Conservation (phyloP, 1,140 invertebrate genomes). For the Diabrotica undecimpunctata region DNA sequence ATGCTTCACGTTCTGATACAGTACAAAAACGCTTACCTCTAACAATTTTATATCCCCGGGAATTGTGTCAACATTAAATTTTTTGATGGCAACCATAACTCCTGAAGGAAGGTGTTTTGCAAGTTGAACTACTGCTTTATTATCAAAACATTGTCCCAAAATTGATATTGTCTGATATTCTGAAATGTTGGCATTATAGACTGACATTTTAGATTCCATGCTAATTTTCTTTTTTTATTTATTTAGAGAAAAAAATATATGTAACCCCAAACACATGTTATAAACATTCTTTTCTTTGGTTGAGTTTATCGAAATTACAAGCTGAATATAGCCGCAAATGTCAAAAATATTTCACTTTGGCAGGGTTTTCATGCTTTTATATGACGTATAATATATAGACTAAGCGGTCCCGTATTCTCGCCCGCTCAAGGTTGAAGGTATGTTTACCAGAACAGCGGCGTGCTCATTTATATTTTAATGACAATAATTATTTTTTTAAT, state of each 20-base stretch:
- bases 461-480: too few relatives aligned
- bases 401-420: too few relatives aligned
- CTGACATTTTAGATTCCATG: conserved; percentile 26
- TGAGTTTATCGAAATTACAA: neutral
- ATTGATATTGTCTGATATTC: conserved; percentile 60
- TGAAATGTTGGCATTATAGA: conserved; percentile 34
- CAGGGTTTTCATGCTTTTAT: too few relatives aligned
- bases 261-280: neutral
- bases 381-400: too few relatives aligned
- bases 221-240: neutral
- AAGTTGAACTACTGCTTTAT: conserved; percentile 63
- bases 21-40: conserved; percentile 58
- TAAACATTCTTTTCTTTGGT: neutral
- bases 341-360: too few relatives aligned
- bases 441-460: too few relatives aligned
- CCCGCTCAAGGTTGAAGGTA: too few relatives aligned
- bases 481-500: too few relatives aligned
- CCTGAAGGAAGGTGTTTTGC: conserved; percentile 65
- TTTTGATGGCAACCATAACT: conserved; percentile 68
- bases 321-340: too few relatives aligned
- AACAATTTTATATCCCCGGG: conserved; percentile 63
- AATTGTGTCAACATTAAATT: conserved; percentile 69
- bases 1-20: neutral
- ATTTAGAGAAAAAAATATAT: neutral
- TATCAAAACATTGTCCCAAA: conserved; percentile 65